A percentile compares a stretch with the other conserved stretches of the same genome.
Evolutionary conservation across 2,797 vertebrate genomes (phyloP).

Genomic region (Orestias chungarensis): DNA sequence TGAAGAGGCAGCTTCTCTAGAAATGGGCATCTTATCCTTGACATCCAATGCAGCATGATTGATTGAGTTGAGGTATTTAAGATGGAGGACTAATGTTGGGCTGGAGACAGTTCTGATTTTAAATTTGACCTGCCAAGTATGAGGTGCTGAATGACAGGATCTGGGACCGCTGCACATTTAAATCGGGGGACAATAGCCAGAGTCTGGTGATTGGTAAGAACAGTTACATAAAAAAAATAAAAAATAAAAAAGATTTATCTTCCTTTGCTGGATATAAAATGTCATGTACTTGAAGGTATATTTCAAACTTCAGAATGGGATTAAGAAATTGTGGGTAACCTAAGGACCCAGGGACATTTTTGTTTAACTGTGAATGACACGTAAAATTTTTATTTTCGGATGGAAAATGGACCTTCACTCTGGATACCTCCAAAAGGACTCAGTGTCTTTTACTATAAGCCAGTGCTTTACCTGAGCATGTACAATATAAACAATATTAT

Average conservation of each 20-base stretch:
- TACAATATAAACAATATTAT: too few species aligned
- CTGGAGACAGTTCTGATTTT: conserved; percentile 19
- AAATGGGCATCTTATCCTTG: conserved; percentile 20
- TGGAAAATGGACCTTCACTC: background rate
- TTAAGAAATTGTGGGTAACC: background rate
- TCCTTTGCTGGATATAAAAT: background rate
- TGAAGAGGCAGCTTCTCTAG: conserved; percentile 17
- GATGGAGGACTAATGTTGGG: conserved; percentile 9
- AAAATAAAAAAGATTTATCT: background rate
- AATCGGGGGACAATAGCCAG: background rate
- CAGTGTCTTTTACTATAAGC: background rate
- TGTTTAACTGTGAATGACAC: background rate
- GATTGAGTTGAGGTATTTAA: conserved; percentile 22
- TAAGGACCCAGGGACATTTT: background rate
- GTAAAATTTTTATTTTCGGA: background rate
- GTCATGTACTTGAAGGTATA: background rate
- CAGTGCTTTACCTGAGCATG: background rate
- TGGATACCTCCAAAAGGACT: background rate
- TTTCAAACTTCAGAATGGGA: background rate
- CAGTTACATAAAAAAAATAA: background rate
- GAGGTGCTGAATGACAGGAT: background rate
- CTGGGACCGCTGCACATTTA: background rate
- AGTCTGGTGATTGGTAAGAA: background rate
- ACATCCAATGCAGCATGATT: conserved; percentile 11
- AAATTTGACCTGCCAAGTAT: background rate